phyloP scores from a whole-genome alignment of 2,888 invertebrate genomes.

The Linyphia triangularis region DNA sequence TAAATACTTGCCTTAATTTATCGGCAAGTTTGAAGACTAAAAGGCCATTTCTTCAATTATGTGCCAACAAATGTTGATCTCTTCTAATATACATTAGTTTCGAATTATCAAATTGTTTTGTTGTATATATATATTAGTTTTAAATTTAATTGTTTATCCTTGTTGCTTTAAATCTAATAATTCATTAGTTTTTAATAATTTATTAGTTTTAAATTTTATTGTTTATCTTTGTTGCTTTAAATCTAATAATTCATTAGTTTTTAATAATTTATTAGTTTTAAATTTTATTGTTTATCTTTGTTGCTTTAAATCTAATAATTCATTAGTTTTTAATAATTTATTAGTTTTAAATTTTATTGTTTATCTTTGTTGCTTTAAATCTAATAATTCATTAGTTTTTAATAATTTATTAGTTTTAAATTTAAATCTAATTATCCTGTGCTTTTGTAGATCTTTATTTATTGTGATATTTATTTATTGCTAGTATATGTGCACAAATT shows the following conservation, averaged over 20 bases:
- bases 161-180: not conserved
- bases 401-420: not conserved
- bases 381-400: too few species aligned
- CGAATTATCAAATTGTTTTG: not conserved
- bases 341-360: not conserved
- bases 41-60: constrained; percentile 7
- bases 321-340: not conserved
- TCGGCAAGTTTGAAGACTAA: not conserved
- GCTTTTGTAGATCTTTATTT: not conserved
- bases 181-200: not conserved
- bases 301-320: too few species aligned
- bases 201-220: not conserved
- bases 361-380: not conserved
- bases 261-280: not conserved
- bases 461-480: not conserved
- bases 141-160: not conserved
- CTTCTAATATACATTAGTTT: constrained; percentile 1
- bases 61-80: constrained; percentile 30
- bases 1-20: constrained; percentile 36
- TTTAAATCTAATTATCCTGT: not conserved
- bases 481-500: constrained; percentile 3
- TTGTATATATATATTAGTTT: too few species aligned
- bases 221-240: not conserved
- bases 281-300: not conserved
- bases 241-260: too few species aligned